A percentile compares a stretch with the other conserved stretches of the same genome.
Conservation (phyloP, 2,888 invertebrate species). For the Aricia artaxerxes region DNA sequence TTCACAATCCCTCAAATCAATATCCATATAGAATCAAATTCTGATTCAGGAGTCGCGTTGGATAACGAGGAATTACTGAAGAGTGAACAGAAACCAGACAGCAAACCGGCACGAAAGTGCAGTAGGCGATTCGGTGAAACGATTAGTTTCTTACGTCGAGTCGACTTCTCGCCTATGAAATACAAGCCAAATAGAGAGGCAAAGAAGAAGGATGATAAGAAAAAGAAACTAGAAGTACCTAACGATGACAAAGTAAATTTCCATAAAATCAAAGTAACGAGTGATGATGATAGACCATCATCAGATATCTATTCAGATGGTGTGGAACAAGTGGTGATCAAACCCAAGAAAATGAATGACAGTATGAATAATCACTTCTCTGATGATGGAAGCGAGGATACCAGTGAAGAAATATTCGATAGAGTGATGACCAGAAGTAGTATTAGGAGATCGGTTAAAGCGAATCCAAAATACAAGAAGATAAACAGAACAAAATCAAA, state of each 20-base stretch:
- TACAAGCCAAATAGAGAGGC: constrained; percentile 66
- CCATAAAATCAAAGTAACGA: constrained; percentile 51
- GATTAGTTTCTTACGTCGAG: constrained; percentile 70
- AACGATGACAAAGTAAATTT: constrained; percentile 51
- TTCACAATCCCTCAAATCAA: constrained; percentile 61
- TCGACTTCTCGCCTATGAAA: constrained; percentile 75
- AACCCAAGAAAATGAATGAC: constrained; percentile 67
- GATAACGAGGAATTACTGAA: constrained; percentile 64
- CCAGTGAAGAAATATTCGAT: constrained; percentile 75
- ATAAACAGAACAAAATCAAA: constrained; percentile 73
- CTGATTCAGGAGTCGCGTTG: constrained; percentile 72
- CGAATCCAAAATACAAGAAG: constrained; percentile 76
- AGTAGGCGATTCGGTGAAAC: constrained; percentile 72
- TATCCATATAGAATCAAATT: constrained; percentile 68
- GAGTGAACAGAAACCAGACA: constrained; percentile 58
- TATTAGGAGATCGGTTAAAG: constrained; percentile 70
- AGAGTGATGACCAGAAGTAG: constrained; percentile 74
- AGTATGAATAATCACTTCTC: constrained; percentile 77
- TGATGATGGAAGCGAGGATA: constrained; percentile 74
- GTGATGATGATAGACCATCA: constrained; percentile 63
- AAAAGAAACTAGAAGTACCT: constrained; percentile 63
- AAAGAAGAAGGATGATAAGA: constrained; percentile 69
- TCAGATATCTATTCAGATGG: constrained; percentile 64
- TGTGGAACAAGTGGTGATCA: constrained; percentile 58
- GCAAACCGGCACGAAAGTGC: constrained; percentile 65